Conservation (phyloP, 2,797 vertebrate species). For the Enteromius afrohamiltoni region DNA sequence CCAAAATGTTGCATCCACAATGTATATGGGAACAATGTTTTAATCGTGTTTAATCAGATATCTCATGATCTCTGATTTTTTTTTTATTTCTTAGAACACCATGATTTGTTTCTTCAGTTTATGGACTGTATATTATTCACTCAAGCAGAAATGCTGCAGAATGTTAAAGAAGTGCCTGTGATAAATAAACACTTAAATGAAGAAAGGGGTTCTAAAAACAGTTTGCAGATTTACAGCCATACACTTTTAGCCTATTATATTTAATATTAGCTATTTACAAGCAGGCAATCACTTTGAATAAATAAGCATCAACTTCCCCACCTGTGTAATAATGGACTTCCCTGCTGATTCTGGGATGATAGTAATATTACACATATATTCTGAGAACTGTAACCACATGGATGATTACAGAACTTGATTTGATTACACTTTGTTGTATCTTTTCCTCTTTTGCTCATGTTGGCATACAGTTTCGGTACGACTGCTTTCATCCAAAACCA, state of each 20-base stretch:
- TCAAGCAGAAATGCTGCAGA: neutral
- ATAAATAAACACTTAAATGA: constrained; percentile 9
- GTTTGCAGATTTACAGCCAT: constrained; percentile 30
- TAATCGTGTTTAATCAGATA: neutral
- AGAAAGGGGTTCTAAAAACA: constrained; percentile 28
- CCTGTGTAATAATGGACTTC: constrained; percentile 6
- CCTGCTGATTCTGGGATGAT: constrained; percentile 2
- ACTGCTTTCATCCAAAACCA: constrained; percentile 15
- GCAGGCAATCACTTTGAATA: neutral
- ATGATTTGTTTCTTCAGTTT: neutral
- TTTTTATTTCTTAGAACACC: neutral
- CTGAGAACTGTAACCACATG: constrained; percentile 18
- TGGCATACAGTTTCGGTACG: constrained; percentile 1
- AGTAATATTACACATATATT: constrained; percentile 13
- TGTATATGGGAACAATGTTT: neutral
- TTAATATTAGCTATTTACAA: neutral
- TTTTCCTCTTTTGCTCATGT: neutral
- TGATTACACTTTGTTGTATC: constrained; percentile 6
- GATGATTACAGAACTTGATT: constrained; percentile 6
- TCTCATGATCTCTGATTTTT: neutral
- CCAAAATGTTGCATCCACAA: neutral
- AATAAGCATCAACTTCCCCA: neutral
- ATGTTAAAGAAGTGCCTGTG: neutral
- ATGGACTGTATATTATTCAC: neutral
- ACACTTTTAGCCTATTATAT: neutral